Percentiles rank a stretch among this genome's conserved stretches.
Evolutionary conservation across 2,113 vertebrate genomes (phyloP).

Genomic region (Festucalex cinctus): DNA sequence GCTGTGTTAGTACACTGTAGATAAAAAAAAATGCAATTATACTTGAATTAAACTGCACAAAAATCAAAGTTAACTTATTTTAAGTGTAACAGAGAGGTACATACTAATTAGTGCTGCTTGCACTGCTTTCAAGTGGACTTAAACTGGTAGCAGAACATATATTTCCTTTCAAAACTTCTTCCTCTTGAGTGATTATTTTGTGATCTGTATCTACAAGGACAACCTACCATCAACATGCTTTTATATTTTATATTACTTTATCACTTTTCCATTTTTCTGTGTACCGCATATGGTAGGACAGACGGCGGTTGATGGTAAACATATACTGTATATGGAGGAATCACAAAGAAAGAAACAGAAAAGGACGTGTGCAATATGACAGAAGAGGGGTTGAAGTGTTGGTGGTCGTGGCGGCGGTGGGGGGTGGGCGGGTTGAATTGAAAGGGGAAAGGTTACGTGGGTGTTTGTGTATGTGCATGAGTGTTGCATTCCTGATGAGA

Average conservation of each 20-base stretch:
- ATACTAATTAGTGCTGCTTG: background rate
- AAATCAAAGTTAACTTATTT: background rate
- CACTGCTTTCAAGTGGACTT: background rate
- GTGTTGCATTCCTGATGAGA: conserved; percentile 50
- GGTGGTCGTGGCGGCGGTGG: background rate
- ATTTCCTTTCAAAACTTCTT: background rate
- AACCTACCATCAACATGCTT: conserved; percentile 4
- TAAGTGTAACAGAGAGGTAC: background rate
- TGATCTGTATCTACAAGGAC: conserved; percentile 44
- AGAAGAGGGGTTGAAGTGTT: conserved; percentile 29
- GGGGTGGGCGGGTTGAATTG: conserved; percentile 14
- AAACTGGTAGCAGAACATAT: background rate
- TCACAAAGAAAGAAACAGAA: conserved; percentile 32
- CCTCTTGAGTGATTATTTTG: background rate
- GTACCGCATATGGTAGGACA: conserved; percentile 25
- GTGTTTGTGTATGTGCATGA: conserved; percentile 40
- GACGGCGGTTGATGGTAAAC: conserved; percentile 27
- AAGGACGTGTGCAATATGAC: conserved; percentile 51
- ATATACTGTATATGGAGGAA: conserved; percentile 14
- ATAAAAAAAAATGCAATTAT: background rate
- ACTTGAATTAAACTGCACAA: background rate
- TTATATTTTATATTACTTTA: background rate
- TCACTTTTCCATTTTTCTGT: conserved; percentile 29
- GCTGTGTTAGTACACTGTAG: background rate
- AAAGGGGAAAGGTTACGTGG: conserved; percentile 46